A percentile compares a stretch with the other conserved stretches of the same genome.
These are phyloP conservation scores for Colostygia pectinataria DNA, from an alignment of 2,888 invertebrate species.

Conservation along the genomic window DNA sequence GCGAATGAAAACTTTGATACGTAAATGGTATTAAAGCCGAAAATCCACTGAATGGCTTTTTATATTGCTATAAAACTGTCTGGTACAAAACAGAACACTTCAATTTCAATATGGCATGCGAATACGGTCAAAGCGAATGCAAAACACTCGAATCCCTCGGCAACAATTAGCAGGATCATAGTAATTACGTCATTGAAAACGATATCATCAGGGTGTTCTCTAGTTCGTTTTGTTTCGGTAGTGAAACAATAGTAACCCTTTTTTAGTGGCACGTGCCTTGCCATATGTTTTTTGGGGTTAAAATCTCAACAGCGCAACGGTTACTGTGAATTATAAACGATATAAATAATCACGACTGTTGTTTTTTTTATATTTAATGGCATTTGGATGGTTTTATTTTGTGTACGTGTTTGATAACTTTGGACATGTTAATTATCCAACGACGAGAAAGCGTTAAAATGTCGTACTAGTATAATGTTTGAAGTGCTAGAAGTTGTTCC, in stretches of 20 bases:
- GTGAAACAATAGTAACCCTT: conserved; percentile 73
- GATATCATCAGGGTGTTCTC: conserved; percentile 69
- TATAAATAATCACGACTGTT: too few relatives aligned
- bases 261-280: conserved; percentile 64
- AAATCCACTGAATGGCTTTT: conserved; percentile 35
- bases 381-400: too few relatives aligned
- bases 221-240: conserved; percentile 55
- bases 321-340: not conserved
- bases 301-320: conserved; percentile 43
- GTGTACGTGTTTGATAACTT: too few relatives aligned
- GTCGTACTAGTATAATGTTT: too few relatives aligned
- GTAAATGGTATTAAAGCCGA: conserved; percentile 37
- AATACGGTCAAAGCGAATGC: conserved; percentile 72
- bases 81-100: conserved; percentile 57
- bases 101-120: conserved; percentile 71
- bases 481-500: too few relatives aligned
- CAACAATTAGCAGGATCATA: conserved; percentile 77
- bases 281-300: conserved; percentile 60
- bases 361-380: too few relatives aligned
- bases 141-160: conserved; percentile 38
- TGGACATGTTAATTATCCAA: too few relatives aligned
- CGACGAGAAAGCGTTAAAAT: too few relatives aligned
- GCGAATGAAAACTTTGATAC: conserved; percentile 32
- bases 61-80: conserved; percentile 42
- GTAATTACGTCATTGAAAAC: conserved; percentile 77